Conservation (phyloP, 1,140 invertebrate species). For the Drosophila ananassae region DNA sequence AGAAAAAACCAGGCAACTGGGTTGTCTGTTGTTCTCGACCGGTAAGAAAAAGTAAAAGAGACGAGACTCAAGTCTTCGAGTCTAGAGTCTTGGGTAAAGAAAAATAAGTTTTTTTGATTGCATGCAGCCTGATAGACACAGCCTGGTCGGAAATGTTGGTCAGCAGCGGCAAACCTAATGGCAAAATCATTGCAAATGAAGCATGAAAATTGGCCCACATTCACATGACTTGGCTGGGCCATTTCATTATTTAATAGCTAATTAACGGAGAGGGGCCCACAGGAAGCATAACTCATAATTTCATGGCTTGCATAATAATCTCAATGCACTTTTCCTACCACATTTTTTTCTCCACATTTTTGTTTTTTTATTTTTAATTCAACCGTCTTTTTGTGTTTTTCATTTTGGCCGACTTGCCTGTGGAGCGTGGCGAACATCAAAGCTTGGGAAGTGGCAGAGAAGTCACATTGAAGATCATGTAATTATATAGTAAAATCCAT, state of each 20-base stretch:
- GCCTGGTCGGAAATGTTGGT: slow-evolving; percentile 58
- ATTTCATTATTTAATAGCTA: slow-evolving; percentile 75
- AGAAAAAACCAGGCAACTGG: slow-evolving; percentile 50
- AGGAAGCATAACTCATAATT: slow-evolving; percentile 74
- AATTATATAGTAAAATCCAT: slow-evolving; percentile 80
- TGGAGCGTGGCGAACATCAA: slow-evolving; percentile 74
- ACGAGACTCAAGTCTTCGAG: background rate
- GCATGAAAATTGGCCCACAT: slow-evolving; percentile 76
- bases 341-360: slow-evolving; percentile 20
- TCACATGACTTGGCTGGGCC: slow-evolving; percentile 52
- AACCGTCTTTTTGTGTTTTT: slow-evolving; percentile 9
- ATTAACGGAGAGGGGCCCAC: slow-evolving; percentile 50
- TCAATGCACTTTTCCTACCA: slow-evolving; percentile 61
- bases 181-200: slow-evolving; percentile 73
- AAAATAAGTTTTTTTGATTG: slow-evolving; percentile 37
- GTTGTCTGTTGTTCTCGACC: slow-evolving; percentile 42
- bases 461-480: slow-evolving; percentile 73
- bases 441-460: slow-evolving; percentile 61
- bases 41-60: slow-evolving; percentile 34
- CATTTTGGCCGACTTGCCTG: slow-evolving; percentile 67
- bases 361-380: background rate
- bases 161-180: slow-evolving; percentile 45
- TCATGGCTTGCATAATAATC: slow-evolving; percentile 68
- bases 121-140: slow-evolving; percentile 59
- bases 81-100: background rate